phyloP scores from a whole-genome alignment of 1,140 invertebrate species.

The Pseudomyrmex pallidus region DNA sequence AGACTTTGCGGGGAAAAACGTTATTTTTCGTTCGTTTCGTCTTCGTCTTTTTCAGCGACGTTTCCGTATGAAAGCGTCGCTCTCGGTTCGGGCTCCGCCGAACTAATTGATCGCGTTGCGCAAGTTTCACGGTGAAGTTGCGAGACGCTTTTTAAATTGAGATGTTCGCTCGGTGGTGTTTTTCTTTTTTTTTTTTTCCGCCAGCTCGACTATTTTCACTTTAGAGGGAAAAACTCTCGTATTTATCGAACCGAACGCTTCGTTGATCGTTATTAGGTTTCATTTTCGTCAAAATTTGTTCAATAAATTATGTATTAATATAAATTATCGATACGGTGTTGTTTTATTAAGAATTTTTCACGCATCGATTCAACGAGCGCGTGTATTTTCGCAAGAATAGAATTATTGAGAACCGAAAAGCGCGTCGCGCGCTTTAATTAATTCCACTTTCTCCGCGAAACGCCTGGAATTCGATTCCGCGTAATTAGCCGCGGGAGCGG shows the following conservation, averaged over 20 bases:
- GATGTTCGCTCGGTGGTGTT: neutral
- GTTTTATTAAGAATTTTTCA: neutral
- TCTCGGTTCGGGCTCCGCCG: constrained; percentile 1
- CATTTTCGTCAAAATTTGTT: too few relatives aligned
- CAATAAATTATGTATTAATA: neutral
- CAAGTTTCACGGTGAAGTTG: neutral
- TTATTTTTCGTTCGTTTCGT: constrained; percentile 14
- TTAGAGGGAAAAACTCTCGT: too few relatives aligned
- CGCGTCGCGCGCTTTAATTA: constrained; percentile 20
- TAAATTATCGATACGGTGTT: neutral
- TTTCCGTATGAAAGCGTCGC: neutral
- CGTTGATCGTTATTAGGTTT: too few relatives aligned
- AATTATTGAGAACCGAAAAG: neutral
- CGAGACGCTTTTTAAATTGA: neutral
- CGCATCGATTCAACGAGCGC: neutral
- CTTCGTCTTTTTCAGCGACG: neutral
- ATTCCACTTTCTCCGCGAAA: constrained; percentile 28
- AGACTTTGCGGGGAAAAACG: constrained; percentile 2
- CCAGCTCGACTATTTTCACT: too few relatives aligned
- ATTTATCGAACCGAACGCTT: too few relatives aligned
- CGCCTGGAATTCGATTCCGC: constrained; percentile 48
- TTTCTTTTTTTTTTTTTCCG: neutral
- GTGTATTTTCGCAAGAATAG: neutral
- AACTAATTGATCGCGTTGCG: constrained; percentile 27
- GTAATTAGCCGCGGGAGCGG: constrained; percentile 32